Evolutionary conservation across 2,888 invertebrate genomes (phyloP), one percentile per base, ranked within the genome.

Genomic region (Andricus curvator): DNA sequence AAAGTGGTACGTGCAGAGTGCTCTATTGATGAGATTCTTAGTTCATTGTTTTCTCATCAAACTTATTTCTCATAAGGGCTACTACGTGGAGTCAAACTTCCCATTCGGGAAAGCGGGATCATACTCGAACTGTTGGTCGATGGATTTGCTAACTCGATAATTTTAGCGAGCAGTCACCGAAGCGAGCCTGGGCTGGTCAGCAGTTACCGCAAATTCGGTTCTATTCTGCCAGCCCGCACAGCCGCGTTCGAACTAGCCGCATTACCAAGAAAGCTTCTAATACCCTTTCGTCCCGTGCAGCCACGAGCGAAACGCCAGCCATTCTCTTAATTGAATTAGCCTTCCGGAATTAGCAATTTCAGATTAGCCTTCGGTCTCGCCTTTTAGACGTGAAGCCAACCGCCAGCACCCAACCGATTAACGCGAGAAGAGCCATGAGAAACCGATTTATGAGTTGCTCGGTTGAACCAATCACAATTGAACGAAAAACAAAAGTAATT

Each of bases 271-370:
- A 84, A 83, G 77, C 84, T 79, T 83, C 84, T 86, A 87, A 88
- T 86, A 85, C 84, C 84, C 84, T 84, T 84, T 84, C 85, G 79
- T 70, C 76, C 82, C 80, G 70, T 76, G 64, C 79, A 80, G 74
- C 84, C 70, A 81, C 81, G 78, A 81, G 78, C 81, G 78, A 78
- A 78, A 76, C 78, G 74, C 80, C 80, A 84, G 84, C 88, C 88
- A 87, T 90, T 90, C 90, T 89, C 90, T 89, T 91, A 92, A 91
- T 91, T 91, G 89, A 91, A 91, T 92, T 89, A 91, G 90, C 89
- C 89, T 86, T 86, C 89, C 88, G 89, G 89, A 90, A 91, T 91
- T 91, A 90, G 90, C 89, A 90, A 90, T 91, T 91, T 91, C 88
- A 87, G 89, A 90, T 91, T 89, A 89, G 88, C 88, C 86, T 83